Evolutionary conservation across 2,888 invertebrate species (phyloP).

Genomic region (Torymus auratus): DNA sequence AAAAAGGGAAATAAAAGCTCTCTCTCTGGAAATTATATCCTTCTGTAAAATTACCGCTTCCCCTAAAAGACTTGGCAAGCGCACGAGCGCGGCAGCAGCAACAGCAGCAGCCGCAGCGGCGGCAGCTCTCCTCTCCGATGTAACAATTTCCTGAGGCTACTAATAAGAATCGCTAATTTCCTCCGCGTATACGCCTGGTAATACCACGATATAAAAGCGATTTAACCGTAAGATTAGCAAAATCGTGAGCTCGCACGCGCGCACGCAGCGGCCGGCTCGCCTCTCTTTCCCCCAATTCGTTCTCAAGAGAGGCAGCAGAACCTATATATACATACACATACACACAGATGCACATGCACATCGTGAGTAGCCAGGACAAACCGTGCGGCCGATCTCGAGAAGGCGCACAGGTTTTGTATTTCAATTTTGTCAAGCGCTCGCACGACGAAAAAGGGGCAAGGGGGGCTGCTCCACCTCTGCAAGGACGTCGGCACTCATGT

Average conservation of each 20-base stretch:
- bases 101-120: not conserved
- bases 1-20: no score
- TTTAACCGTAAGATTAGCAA: slow-evolving; percentile 43
- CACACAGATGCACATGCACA: not conserved
- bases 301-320: not conserved
- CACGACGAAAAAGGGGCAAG: not conserved
- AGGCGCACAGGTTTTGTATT: slow-evolving; percentile 54
- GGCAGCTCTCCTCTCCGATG: not conserved
- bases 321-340: no score
- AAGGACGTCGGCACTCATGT: slow-evolving; percentile 11
- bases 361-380: slow-evolving; percentile 25
- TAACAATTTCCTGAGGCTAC: slow-evolving; percentile 33
- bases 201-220: slow-evolving; percentile 34
- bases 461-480: not conserved
- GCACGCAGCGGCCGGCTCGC: slow-evolving; percentile 2
- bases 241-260: slow-evolving; percentile 28
- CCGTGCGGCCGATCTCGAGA: slow-evolving; percentile 42
- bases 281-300: slow-evolving; percentile 26
- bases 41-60: no score
- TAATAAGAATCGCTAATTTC: slow-evolving; percentile 42
- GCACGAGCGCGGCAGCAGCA: no score
- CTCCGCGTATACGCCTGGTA: slow-evolving; percentile 6
- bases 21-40: no score
- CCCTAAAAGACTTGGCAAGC: no score
- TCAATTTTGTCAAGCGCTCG: slow-evolving; percentile 54